Base-by-base conservation (phyloP, 2,888 invertebrate species). In the Cactoblastis cactorum region DNA sequence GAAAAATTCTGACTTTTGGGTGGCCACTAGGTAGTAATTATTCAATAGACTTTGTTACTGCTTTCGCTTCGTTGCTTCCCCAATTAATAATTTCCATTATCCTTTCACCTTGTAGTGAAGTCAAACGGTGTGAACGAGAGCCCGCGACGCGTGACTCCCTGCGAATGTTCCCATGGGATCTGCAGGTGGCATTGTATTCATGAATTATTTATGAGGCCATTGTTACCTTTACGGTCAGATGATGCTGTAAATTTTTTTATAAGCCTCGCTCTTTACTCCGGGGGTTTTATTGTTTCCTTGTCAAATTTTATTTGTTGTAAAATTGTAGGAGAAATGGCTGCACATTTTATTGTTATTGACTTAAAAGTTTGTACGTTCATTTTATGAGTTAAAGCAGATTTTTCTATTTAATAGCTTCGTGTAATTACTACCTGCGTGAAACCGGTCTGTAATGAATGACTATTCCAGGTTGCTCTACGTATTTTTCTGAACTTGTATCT, bases 141-240 rank as follows among this genome's bases (percentile, higher is more conserved):
- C 59, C 61, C 67, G 61, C 66, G 65, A 65, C 53, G 80, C 80
- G 69, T 74, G 74, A 80, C 81, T 69, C 66, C 73, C 68, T 71
- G 71, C 67, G 71, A 76, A 75, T 62, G 67, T 79, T 81, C 82
- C 79, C 78, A 77, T 74, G 73, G 74, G 78, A 72, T 11, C 37
- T 17, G 67, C 80, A 77, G 76, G 79, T 78, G 79, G 73, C 58
- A 71, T 80, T 77, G 75, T 76, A 62, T 63, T 68, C 43, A 63
- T 79, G 71, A 71, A 80, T 80, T 70, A 79, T 80, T 74, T 71
- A 78, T 75, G 63, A 58, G 48, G 62, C 65, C 63, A 74, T 76
- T 80, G 77, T 79, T 71, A 58, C 59, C 63, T 67, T 67, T 67
- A 69, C 62, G 69, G 67, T 69, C 61, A 71, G 67, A 59, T 69